Base-by-base conservation (phyloP, 2,113 vertebrate genomes). In the Ptilonorhynchus violaceus region DNA sequence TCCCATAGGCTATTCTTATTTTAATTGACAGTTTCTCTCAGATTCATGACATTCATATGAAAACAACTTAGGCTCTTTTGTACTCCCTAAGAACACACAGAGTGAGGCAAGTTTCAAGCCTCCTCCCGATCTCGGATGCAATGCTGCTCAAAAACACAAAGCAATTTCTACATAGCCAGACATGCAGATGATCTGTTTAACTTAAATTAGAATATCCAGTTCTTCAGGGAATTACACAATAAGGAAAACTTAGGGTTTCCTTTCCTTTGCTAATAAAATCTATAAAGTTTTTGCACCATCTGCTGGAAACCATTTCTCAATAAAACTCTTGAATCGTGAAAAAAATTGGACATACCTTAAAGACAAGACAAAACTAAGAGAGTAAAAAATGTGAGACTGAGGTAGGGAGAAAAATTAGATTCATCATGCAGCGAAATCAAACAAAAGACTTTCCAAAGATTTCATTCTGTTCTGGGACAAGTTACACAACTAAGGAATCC, bases 1-100 rank as follows among this genome's bases (percentile, higher is more conserved):
- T 96, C 85, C 63, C 69, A 63, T 17, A 77, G 78, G 63, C 72
- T 91, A 94, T 92, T 93, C 93, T 93, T 94, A 94, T 88, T 95
- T 90, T 93, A 93, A 94, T 95, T 1, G 0, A 86, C n/a, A 41
- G 67, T 33, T 94, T 90, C 64, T 66, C 42, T 83, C 75, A 88
- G 59, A 85, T 83, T 60, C 67, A 55, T 42, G 59, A 46, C 79
- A 90, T 46, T 77, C 59, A 60, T 33, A 64, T 56, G 75, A 76
- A 85, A 96, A 89, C 67, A 93, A 83, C 78, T 42, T 63, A 27
- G 46, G n/a, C 27, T 85, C 67, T 46, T 92, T 80, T 88, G 78
- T 92, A 90, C 15, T 89, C 39, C 67, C 35, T 63, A 63, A 63
- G 17, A 64, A 47, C 47, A 82, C 35, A 67, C 5, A 53, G 21